Conservation (phyloP, 2,797 vertebrate species). For the Lepidocolaptes lacrymiger region DNA sequence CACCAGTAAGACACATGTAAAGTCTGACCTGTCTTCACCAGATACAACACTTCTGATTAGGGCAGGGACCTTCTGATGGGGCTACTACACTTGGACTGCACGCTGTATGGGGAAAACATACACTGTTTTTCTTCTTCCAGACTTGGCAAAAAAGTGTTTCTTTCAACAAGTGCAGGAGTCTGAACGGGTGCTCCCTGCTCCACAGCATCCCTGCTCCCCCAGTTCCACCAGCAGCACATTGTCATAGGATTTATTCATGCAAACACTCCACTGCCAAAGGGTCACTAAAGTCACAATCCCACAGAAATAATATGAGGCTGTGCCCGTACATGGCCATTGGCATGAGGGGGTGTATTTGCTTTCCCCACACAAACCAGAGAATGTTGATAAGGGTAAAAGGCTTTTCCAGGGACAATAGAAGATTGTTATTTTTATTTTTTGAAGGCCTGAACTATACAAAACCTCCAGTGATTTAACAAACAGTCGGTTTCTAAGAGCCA, state of each 20-base stretch:
- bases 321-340: neutral
- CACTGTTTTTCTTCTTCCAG: neutral
- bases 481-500: neutral
- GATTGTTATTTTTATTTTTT: neutral
- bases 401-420: neutral
- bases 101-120: rapidly evolving
- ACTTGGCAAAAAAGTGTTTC: neutral
- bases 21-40: neutral
- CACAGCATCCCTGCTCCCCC: neutral
- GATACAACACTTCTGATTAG: neutral
- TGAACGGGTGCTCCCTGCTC: neutral
- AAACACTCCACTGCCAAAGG: neutral
- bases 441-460: neutral
- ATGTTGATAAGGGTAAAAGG: neutral
- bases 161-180: neutral
- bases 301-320: neutral
- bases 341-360: neutral
- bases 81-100: neutral
- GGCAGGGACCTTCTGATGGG: neutral
- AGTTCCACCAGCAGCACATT: neutral
- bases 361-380: neutral
- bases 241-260: neutral
- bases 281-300: neutral
- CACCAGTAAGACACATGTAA: neutral
- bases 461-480: neutral